Conservation (phyloP, 2,888 invertebrate species). For the Xestobium rufovillosum region DNA sequence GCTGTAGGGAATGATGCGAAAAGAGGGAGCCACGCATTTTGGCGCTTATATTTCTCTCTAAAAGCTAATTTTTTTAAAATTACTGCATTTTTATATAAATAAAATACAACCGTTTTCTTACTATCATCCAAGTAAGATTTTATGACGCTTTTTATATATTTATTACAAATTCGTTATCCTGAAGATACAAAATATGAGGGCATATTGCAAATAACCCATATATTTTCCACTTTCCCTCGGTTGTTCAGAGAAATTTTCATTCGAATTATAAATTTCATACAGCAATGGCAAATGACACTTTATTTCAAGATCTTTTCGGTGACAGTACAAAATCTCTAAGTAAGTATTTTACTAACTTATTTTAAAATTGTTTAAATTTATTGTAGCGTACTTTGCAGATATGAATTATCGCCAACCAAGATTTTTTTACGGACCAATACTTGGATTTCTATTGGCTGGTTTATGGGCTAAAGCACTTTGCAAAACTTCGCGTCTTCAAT, state of each 20-base stretch:
- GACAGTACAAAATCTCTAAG: conserved; percentile 4
- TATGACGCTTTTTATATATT: too few relatives aligned
- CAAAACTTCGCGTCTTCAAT: too few relatives aligned
- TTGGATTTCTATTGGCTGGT: conserved; percentile 28
- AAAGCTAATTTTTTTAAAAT: too few relatives aligned
- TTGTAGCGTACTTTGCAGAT: too few relatives aligned
- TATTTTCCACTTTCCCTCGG: conserved; percentile 13
- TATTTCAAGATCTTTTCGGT: conserved; percentile 8
- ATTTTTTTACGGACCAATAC: conserved; percentile 24
- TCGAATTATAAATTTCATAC: conserved; percentile 4
- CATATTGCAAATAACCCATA: conserved; percentile 15
- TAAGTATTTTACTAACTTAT: conserved; percentile 11
- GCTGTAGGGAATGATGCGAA: too few relatives aligned
- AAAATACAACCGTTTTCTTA: too few relatives aligned
- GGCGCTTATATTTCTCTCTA: too few relatives aligned
- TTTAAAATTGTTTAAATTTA: too few relatives aligned
- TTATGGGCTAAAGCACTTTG: conserved; percentile 24
- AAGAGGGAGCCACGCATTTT: too few relatives aligned
- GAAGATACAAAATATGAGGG: conserved; percentile 17
- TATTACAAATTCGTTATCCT: too few relatives aligned
- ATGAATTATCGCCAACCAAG: conserved; percentile 13
- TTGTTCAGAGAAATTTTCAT: conserved; percentile 8
- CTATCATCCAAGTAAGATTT: too few relatives aligned
- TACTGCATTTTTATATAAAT: too few relatives aligned
- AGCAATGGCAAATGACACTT: conserved; percentile 12